Evolutionary conservation across 2,113 vertebrate genomes (phyloP), one percentile per base, ranked within the genome.

Genomic region (Cynoglossus semilaevis): DNA sequence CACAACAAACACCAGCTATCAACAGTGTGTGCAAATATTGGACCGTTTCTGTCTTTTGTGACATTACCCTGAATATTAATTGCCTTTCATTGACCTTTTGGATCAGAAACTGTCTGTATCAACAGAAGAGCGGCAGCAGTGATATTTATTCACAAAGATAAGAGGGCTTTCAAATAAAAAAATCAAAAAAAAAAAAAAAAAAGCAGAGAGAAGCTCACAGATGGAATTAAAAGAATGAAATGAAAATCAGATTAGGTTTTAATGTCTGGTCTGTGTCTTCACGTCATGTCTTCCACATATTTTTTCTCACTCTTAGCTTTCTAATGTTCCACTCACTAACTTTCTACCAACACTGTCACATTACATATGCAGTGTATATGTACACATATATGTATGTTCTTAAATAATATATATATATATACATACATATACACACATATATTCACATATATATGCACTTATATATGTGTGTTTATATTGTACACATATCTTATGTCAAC

Each of bases 121-220:
- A 57, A 45, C 10, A 15, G 41, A 58, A 51, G 63, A 72, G 68
- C 47, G 19, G 16, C 38, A 13, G 57, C 63, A 46, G 72, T 69
- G 70, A 71, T 72, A 79, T 84, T 77, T 71, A 72, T 73, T 53
- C 50, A n/a, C 40, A 34, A 57, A 37, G 75, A 81, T 84, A 68
- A 58, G 64, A 34, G 35, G 1, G 15, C 57, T 76, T 73, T 78
- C 62, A 56, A 62, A 67, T 16, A 13, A 40, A 41, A 9, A 14
- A 12, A 46, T 35, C 57, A 63, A 18, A 10, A 52, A 9, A 14
- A 12, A 42, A 42, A 58, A 63, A 46, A 18, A 51, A n/a, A 18
- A 56, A 35, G 6, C 6, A 29, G 22, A 29, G 3, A 29, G 22
- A 29, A 29, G 22, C 22, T 29, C 3, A 6, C 2, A 38, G 45